Base-by-base conservation (phyloP, 2,888 invertebrate species). In the Phaedon cochleariae region DNA sequence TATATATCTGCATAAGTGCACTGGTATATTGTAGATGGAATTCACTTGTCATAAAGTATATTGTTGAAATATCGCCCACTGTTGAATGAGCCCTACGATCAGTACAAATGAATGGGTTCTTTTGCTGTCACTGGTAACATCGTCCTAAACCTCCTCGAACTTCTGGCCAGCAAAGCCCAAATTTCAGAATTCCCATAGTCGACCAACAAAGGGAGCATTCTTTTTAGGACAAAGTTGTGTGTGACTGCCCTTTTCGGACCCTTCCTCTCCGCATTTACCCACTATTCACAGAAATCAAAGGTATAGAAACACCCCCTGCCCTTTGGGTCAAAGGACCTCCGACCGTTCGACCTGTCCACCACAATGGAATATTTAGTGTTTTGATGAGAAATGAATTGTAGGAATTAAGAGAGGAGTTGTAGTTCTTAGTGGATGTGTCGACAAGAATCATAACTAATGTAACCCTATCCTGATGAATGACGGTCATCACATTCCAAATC, bases 171-270 rank as follows among this genome's bases (percentile, higher is more conserved):
- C 49, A 15, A 15, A 26, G 37, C 31, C 54, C 41, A 48, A 37
- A 46, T 55, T 41, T 22, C 15, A 9, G 49, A 67, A 66, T 77
- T 77, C 76, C 75, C 76, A 77, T 75, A 71, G 70, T 62, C 65
- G 64, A 62, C 73, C 70, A 72, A 76, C 74, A 76, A 77, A 75
- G 66, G 76, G 65, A 62, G 65, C 73, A 74, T 76, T 76, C 75
- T 74, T 75, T 66, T 64, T 59, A 34, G 63, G 67, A 54, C 64
- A 64, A 58, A 61, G 59, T 64, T 59, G 71, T 67, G 73, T 72
- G 70, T 69, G 64, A 68, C 66, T 72, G 70, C 69, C 70, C 73
- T 73, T 76, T 75, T 71, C 29, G 34, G 54, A 37, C 22, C 59
- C 54, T 64, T 64, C 53, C 70, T 72, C 73, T 72, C 69, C 69